A percentile compares a stretch with the other conserved stretches of the same genome.
Evolutionary conservation across 2,888 invertebrate species (phyloP).

Genomic region (Glyphotaelius pellucidus): DNA sequence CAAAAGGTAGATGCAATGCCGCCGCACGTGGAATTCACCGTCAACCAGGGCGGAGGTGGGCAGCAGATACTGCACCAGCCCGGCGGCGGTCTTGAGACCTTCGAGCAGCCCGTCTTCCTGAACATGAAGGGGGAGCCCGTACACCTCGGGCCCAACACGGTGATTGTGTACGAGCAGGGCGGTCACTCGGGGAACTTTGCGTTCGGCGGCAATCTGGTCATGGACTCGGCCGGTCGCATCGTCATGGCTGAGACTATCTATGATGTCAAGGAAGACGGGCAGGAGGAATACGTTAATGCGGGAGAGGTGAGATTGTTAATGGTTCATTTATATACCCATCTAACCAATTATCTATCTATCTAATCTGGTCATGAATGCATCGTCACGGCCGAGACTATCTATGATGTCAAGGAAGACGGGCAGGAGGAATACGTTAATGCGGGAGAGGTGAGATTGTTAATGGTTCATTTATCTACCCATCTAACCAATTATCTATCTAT

Average conservation of each 20-base stretch:
- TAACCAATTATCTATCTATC: no score
- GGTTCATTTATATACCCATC: no score
- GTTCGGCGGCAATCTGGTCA: conserved; percentile 77
- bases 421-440: conserved; percentile 67
- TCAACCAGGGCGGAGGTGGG: conserved; percentile 74
- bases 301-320: conserved; percentile 47
- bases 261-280: conserved; percentile 76
- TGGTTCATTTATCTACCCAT: no score
- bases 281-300: conserved; percentile 66
- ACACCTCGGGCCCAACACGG: conserved; percentile 75
- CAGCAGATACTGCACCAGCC: conserved; percentile 70
- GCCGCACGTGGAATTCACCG: conserved; percentile 75
- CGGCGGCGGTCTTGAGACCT: conserved; percentile 70
- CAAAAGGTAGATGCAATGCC: conserved; percentile 67
- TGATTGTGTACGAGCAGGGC: conserved; percentile 76
- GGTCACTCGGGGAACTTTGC: conserved; percentile 75
- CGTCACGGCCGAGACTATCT: conserved; percentile 76
- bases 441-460: no score
- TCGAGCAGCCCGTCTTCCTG: conserved; percentile 76
- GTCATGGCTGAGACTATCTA: conserved; percentile 77
- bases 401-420: conserved; percentile 76
- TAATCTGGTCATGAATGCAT: conserved; percentile 77
- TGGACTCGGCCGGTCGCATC: conserved; percentile 76
- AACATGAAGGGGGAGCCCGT: conserved; percentile 75
- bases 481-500: no score